Base-by-base conservation (phyloP, 2,113 vertebrate genomes). In the Oreotrochilus melanogaster region DNA sequence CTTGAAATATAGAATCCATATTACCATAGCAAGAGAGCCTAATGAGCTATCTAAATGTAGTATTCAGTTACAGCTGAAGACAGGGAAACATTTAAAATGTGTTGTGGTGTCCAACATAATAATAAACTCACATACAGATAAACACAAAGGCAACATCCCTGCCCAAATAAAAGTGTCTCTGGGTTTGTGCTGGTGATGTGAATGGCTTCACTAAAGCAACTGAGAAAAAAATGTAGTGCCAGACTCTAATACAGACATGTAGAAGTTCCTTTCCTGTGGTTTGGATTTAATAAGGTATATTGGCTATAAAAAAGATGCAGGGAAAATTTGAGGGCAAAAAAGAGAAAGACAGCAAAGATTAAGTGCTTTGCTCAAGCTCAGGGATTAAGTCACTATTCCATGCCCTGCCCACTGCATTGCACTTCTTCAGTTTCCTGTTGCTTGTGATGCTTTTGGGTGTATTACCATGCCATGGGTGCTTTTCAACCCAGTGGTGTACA, bases 1-100 rank as follows among this genome's bases (percentile, higher is more conserved):
- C 83, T 93, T 86, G 75, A 95, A 96, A 90, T 71, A 95, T 16
- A 88, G 61, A 89, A 87, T 81, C 53, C 61, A 47, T 96, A 93
- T 71, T 86, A 60, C 64, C 18, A 30, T 28, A 86, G 82, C 35
- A 73, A 42, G 48, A 86, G n/a, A 90, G 22, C 35, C 69, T 80
- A 88, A 88, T 71, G 56, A 48, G 47, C 78, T 82, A 56, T 76
- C 78, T 91, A 89, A 93, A 76, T 2, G 23, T 47, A 54, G 45
- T 79, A 93, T 79, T 92, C 58, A 89, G 30, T 80, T 93, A 86
- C 90, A 93, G 67, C 14, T 86, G 92, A 94, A 90, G 89, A 83
- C 85, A 93, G 71, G 48, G 69, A 93, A 67, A 10, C 24, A 45
- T 83, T 86, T 90, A 81, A 90, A 93, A 83, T 35, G 15, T 76